A percentile compares a stretch with the other conserved stretches of the same genome.
Evolutionary conservation across 2,113 vertebrate genomes (phyloP).

Genomic region (Rhineura floridana): DNA sequence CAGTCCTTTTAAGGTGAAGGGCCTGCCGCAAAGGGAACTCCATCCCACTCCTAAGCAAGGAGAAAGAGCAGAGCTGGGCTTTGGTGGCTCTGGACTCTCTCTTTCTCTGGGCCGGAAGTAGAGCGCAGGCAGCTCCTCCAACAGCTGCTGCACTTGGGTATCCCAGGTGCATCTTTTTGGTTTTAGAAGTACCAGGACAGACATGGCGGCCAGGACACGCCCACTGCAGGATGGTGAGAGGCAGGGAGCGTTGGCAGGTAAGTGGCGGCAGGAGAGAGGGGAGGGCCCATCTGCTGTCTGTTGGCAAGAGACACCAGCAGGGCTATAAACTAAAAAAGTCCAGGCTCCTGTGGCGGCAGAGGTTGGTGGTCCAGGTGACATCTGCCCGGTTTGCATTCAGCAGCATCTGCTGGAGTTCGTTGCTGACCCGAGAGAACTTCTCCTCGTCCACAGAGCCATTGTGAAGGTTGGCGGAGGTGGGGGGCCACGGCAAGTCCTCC

Average conservation of each 20-base stretch:
- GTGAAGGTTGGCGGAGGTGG: conserved; percentile 81
- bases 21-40: neutral
- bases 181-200: neutral
- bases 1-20: neutral
- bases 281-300: neutral
- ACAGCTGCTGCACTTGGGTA: accelerated
- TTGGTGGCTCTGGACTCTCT: neutral
- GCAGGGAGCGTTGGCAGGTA: no score
- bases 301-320: accelerated
- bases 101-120: no score
- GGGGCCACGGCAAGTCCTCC: conserved; percentile 79
- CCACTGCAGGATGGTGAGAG: no score
- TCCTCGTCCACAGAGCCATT: conserved; percentile 80
- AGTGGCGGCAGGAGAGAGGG: no score
- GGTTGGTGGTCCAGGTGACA: conserved; percentile 81
- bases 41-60: no score
- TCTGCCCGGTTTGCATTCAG: conserved; percentile 73
- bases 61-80: neutral
- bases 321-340: conserved; percentile 72
- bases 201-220: no score
- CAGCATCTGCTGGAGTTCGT: conserved; percentile 76
- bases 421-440: conserved; percentile 62
- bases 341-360: conserved; percentile 77
- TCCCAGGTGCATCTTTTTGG: neutral
- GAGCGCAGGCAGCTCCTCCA: neutral